These are phyloP conservation scores for Drosophila neocordata DNA, from an alignment of 1,140 invertebrate species.

Conservation along the genomic window DNA sequence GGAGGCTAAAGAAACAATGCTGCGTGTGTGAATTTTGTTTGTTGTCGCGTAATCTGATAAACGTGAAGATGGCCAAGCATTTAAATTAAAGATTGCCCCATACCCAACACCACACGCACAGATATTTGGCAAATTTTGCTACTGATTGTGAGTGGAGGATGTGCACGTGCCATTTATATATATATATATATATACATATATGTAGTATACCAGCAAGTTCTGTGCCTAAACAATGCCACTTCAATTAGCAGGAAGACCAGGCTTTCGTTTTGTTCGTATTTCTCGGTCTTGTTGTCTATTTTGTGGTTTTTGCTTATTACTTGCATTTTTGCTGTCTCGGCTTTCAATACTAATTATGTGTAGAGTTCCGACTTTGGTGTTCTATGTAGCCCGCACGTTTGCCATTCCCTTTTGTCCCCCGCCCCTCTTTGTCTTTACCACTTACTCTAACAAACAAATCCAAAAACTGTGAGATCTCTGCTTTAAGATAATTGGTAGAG, in stretches of 20 bases:
- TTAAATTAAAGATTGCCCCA: slow-evolving; percentile 77
- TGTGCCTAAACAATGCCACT: slow-evolving; percentile 31
- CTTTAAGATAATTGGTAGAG: slow-evolving; percentile 29
- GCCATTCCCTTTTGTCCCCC: slow-evolving; percentile 9
- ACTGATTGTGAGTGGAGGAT: slow-evolving; percentile 8
- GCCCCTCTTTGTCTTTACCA: neutral
- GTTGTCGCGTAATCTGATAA: slow-evolving; percentile 72
- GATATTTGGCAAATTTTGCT: slow-evolving; percentile 55
- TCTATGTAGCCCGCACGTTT: slow-evolving; percentile 47
- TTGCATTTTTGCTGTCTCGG: slow-evolving; percentile 62
- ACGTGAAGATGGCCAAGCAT: slow-evolving; percentile 77
- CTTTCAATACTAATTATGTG: slow-evolving; percentile 65
- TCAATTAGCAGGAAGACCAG: slow-evolving; percentile 48
- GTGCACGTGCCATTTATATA: slow-evolving; percentile 40
- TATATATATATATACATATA: neutral
- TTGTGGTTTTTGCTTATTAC: slow-evolving; percentile 56
- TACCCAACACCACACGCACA: slow-evolving; percentile 46
- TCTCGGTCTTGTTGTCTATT: slow-evolving; percentile 5
- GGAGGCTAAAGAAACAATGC: slow-evolving; percentile 6
- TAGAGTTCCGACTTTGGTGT: slow-evolving; percentile 39
- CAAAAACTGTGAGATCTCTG: slow-evolving; percentile 2
- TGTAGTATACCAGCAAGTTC: slow-evolving; percentile 1
- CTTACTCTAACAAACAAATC: slow-evolving; percentile 5
- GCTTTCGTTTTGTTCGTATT: slow-evolving; percentile 23
- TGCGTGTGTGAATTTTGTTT: slow-evolving; percentile 33